Evolutionary conservation across 2,113 vertebrate species (phyloP).

Genomic region (Elaphurus davidianus): DNA sequence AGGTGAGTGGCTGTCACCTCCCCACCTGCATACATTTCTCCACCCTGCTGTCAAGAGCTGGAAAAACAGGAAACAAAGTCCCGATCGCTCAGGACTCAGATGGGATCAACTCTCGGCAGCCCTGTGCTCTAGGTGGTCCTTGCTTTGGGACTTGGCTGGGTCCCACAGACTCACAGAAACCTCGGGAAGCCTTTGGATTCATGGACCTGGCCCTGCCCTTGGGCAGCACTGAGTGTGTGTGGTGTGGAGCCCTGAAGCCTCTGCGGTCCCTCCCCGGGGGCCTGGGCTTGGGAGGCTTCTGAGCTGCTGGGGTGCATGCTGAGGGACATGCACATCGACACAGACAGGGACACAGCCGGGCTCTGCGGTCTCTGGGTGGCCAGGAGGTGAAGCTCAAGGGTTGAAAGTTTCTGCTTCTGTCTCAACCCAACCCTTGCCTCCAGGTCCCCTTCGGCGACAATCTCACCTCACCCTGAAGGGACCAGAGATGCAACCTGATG

Average conservation of each 20-base stretch:
- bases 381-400: background rate
- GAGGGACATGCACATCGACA: too few species aligned
- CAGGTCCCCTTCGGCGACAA: background rate
- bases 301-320: background rate
- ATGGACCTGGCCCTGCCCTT: background rate
- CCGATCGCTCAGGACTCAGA: background rate
- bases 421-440: background rate
- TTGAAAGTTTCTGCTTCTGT: background rate
- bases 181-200: background rate
- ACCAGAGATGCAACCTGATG: background rate
- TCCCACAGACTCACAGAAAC: background rate
- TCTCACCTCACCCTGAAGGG: background rate
- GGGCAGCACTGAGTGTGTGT: background rate
- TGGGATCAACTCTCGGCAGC: background rate
- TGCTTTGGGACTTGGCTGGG: background rate
- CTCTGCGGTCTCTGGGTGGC: background rate
- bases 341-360: background rate
- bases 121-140: background rate
- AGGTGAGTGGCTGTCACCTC: background rate
- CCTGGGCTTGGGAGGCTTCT: background rate
- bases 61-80: background rate
- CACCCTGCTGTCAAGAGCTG: background rate
- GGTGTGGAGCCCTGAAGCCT: background rate
- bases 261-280: background rate
- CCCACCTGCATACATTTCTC: background rate